Conservation (phyloP, 2,113 vertebrate species). For the Cyprinodon tularosa region DNA sequence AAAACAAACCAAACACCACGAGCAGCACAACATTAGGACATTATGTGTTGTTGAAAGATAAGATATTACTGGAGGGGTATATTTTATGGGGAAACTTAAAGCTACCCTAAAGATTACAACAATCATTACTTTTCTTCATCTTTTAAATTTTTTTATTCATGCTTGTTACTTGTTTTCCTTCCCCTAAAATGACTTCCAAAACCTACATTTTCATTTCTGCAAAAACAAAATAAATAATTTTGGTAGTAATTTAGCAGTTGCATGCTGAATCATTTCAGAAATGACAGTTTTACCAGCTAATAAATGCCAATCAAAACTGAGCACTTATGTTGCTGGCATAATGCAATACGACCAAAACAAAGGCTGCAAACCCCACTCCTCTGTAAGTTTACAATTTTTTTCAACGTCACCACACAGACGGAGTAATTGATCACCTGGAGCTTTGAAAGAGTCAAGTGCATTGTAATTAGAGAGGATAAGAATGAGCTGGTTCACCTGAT, state of each 20-base stretch:
- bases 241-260: neutral
- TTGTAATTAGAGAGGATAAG: constrained; percentile 58
- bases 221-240: constrained; percentile 9
- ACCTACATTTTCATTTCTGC: neutral
- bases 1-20: constrained; percentile 50
- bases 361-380: constrained; percentile 16
- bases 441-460: constrained; percentile 51
- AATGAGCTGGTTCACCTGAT: constrained; percentile 45
- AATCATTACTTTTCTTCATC: neutral
- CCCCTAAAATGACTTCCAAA: neutral
- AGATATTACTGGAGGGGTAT: neutral
- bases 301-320: constrained; percentile 39
- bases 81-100: neutral
- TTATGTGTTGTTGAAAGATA: constrained; percentile 12
- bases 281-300: constrained; percentile 12
- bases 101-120: neutral
- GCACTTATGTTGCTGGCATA: constrained; percentile 29
- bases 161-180: neutral
- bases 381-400: constrained; percentile 36
- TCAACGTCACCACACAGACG: constrained; percentile 32
- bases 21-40: constrained; percentile 52
- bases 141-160: neutral
- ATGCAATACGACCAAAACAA: constrained; percentile 42
- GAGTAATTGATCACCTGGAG: constrained; percentile 40
- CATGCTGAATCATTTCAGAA: constrained; percentile 8